A percentile compares a stretch with the other conserved stretches of the same genome.
Conservation (phyloP, 2,797 vertebrate species). For the Malacoraja senta region DNA sequence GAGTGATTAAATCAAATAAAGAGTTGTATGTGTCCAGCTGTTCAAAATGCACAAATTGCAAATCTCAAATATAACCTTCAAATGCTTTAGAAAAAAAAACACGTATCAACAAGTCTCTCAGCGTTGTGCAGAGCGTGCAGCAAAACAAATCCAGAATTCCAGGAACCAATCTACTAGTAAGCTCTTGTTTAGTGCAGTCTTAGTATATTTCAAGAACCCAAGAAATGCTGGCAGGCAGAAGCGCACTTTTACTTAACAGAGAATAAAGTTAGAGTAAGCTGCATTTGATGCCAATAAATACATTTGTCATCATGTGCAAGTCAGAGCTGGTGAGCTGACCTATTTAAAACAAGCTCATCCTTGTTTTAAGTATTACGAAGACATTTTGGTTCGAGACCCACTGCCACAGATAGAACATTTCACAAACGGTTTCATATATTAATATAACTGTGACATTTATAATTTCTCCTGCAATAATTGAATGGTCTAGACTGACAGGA, state of each 20-base stretch:
- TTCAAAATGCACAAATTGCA: neutral
- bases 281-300: conserved; percentile 5
- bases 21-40: neutral
- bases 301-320: neutral
- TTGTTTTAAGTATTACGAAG: conserved; percentile 3
- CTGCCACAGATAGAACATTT: neutral
- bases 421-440: neutral
- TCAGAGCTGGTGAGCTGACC: neutral
- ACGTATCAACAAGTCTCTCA: neutral
- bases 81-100: neutral
- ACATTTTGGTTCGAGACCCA: neutral
- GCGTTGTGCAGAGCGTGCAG: neutral
- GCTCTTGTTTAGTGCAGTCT: neutral
- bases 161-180: neutral
- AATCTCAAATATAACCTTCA: neutral
- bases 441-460: neutral
- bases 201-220: neutral
- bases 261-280: neutral
- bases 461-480: neutral
- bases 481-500: neutral
- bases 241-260: neutral
- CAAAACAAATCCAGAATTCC: neutral
- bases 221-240: neutral
- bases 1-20: neutral
- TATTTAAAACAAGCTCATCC: neutral